Evolutionary conservation across 2,113 vertebrate genomes (phyloP).

Genomic region (Raja brachyura): DNA sequence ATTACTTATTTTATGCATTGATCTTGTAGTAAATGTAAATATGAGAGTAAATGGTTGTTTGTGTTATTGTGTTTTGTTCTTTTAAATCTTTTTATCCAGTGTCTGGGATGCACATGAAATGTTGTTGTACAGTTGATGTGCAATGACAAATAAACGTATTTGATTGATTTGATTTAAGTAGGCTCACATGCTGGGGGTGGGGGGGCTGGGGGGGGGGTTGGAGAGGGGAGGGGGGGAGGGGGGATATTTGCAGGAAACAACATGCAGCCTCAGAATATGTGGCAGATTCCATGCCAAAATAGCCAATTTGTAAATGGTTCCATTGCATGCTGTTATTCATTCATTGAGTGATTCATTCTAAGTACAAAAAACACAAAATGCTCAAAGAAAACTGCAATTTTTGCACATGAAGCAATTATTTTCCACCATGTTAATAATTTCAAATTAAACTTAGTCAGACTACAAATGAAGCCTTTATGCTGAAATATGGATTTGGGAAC

Average conservation of each 20-base stretch:
- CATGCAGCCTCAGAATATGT: not conserved
- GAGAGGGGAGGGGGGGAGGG: no score
- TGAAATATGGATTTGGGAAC: not conserved
- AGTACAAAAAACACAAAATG: not conserved
- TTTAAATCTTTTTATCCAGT: no score
- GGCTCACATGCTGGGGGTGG: not conserved
- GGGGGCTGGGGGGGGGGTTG: no score
- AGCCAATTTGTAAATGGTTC: conserved; percentile 17
- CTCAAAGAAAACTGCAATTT: not conserved
- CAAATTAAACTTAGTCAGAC: not conserved
- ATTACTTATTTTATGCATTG: no score
- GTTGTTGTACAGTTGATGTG: no score
- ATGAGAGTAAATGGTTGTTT: no score
- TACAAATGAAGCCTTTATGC: not conserved
- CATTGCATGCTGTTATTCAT: not conserved
- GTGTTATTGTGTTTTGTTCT: no score
- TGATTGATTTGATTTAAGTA: no score
- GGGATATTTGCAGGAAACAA: no score
- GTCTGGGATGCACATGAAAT: no score
- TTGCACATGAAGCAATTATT: not conserved
- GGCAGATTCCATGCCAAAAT: conserved; percentile 7
- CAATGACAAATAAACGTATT: no score
- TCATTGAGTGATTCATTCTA: not conserved
- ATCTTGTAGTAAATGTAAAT: no score
- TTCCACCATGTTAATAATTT: not conserved